A percentile compares a stretch with the other conserved stretches of the same genome.
Evolutionary conservation across 2,888 invertebrate genomes (phyloP).

Genomic region (Pollenia labialis): DNA sequence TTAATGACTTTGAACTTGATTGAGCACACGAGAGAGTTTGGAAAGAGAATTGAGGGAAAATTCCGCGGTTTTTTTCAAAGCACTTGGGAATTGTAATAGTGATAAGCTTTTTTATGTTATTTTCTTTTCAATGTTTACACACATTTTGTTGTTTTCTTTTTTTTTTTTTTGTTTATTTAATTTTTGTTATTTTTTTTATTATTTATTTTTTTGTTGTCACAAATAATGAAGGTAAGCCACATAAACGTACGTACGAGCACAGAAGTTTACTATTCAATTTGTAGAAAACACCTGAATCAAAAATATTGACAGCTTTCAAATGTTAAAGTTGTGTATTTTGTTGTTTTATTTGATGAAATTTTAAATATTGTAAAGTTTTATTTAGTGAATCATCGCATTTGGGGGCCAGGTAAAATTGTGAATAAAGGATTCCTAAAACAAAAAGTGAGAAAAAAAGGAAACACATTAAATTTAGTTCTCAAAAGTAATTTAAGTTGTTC

Average conservation of each 20-base stretch:
- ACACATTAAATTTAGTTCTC: background rate
- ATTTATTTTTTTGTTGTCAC: slow-evolving; percentile 37
- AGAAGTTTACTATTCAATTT: too few relatives aligned
- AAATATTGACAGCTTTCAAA: slow-evolving; percentile 14
- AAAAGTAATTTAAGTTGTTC: too few relatives aligned
- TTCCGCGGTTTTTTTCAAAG: slow-evolving; percentile 5
- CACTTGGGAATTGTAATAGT: background rate
- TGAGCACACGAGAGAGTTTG: slow-evolving; percentile 26
- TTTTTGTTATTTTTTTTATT: background rate
- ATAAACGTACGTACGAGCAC: background rate
- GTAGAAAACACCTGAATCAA: slow-evolving; percentile 13
- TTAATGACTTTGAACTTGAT: slow-evolving; percentile 72
- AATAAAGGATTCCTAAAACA: slow-evolving; percentile 26
- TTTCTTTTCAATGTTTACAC: slow-evolving; percentile 17
- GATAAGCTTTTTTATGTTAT: slow-evolving; percentile 49
- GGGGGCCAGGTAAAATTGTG: slow-evolving; percentile 9
- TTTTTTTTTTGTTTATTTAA: background rate
- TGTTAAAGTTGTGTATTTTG: background rate
- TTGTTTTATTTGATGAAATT: background rate
- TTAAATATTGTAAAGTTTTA: background rate
- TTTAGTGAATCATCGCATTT: slow-evolving; percentile 29
- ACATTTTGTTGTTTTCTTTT: background rate
- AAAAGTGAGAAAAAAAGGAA: background rate
- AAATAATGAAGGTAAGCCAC: background rate
- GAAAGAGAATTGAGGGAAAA: slow-evolving; percentile 20